phyloP scores from a whole-genome alignment of 1,140 invertebrate genomes.

The Mycetomoellerius zeteki region DNA sequence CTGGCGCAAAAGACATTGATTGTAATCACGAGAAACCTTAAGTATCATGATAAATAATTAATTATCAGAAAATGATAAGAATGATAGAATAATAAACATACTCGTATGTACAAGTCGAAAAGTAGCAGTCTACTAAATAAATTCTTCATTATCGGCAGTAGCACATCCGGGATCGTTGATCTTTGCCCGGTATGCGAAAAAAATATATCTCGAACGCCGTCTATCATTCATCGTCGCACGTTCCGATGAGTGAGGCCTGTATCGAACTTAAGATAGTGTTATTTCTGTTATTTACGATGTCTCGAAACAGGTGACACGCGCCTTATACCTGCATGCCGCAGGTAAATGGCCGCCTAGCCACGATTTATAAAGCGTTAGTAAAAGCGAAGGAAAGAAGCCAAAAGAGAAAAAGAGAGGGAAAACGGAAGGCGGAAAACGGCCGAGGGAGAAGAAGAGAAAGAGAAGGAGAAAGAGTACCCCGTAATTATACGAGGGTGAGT shows the following conservation, averaged over 20 bases:
- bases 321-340: conserved; percentile 66
- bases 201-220: neutral
- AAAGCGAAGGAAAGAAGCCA: neutral
- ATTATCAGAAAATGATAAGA: neutral
- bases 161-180: neutral
- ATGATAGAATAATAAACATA: neutral
- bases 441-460: conserved; percentile 3
- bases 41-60: neutral
- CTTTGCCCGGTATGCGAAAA: neutral
- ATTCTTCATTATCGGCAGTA: conserved; percentile 14
- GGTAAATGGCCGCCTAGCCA: conserved; percentile 72
- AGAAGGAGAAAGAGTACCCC: conserved; percentile 54
- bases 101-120: neutral
- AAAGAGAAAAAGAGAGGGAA: conserved; percentile 24
- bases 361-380: conserved; percentile 60
- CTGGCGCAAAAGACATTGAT: neutral
- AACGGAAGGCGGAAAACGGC: neutral
- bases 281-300: conserved; percentile 81
- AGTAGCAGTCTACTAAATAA: neutral
- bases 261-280: conserved; percentile 77
- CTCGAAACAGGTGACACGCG: conserved; percentile 80
- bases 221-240: neutral
- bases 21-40: neutral
- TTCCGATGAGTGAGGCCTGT: conserved; percentile 39
- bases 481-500: conserved; percentile 82